These are phyloP conservation scores for Eupithecia dodoneata DNA, from an alignment of 2,888 invertebrate species.

Conservation along the genomic window DNA sequence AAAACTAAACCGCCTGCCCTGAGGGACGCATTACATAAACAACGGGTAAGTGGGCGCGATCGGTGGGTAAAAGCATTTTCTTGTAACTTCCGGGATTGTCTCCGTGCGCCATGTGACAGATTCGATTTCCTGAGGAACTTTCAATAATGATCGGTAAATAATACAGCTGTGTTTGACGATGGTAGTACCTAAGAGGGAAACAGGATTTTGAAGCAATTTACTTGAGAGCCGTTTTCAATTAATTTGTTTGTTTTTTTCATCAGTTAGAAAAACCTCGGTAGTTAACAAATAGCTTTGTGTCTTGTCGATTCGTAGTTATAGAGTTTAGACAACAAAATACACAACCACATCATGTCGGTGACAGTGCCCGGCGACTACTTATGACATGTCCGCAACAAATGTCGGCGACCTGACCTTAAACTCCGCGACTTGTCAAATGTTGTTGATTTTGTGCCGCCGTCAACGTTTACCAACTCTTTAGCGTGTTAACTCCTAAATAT, in stretches of 20 bases:
- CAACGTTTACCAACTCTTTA: too few species aligned
- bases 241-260: neutral
- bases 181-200: neutral
- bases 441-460: too few species aligned
- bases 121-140: slow-evolving; percentile 66
- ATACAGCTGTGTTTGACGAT: slow-evolving; percentile 10
- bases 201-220: neutral
- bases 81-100: slow-evolving; percentile 59
- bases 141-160: slow-evolving; percentile 45
- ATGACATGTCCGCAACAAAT: neutral
- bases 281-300: neutral
- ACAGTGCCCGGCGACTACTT: neutral
- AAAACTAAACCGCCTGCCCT: slow-evolving; percentile 34
- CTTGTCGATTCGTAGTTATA: neutral
- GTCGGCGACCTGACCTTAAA: neutral
- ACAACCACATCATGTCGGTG: too few species aligned
- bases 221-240: neutral
- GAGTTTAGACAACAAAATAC: neutral
- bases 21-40: slow-evolving; percentile 50
- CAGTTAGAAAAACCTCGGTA: neutral
- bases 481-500: neutral
- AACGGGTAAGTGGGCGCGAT: slow-evolving; percentile 53
- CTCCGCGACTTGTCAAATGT: too few species aligned
- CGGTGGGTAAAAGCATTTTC: slow-evolving; percentile 67
- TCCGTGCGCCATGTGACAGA: slow-evolving; percentile 58